Evolutionary conservation across 2,113 vertebrate genomes (phyloP), one percentile per base, ranked within the genome.

Genomic region (Forbesichthys agassizii): DNA sequence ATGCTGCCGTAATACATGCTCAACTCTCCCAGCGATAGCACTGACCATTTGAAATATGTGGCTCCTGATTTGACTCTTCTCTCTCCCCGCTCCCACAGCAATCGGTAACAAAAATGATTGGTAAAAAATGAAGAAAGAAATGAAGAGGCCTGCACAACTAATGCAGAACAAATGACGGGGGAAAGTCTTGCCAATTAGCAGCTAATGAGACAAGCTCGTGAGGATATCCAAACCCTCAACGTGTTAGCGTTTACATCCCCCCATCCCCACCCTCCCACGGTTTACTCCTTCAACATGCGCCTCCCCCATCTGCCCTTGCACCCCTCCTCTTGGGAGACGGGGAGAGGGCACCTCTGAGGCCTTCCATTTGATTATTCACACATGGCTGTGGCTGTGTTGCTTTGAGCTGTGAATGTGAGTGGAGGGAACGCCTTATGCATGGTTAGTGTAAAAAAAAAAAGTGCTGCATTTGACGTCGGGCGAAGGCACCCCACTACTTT

Each of bases 191-290:
- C 90, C 93, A 94, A 90, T 94, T 95, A 93, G 89, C 91, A 86
- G 88, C 93, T 96, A 95, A 93, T 95, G 92, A 95, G 90, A 91
- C 91, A 91, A 71, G 77, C 77, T 86, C 91, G 91, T 94, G 93
- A 95, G 83, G 85, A 92, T 89, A 93, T 91, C 76, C 89, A 92
- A 95, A 84, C 87, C 84, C 87, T 78, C 89, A 93, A 93, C 78
- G 79, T 92, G 94, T 83, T 91, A 89, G 84, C 85, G 60, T 91
- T 85, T 92, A 93, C 78, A 82, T 86, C 83, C 84, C 78, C 61
- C 78, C 72, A 48, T 72, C 42, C 55, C 66, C 42, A 11, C 53
- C 52, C 20, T 11, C 54, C 13, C 54, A 13, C 59, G n/a, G 77
- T 64, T 48, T 47, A 64, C 69, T 82, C 71, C 77, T 68, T 77